phyloP scores from a whole-genome alignment of 2,888 invertebrate genomes.

The Eubasilissa splendida region DNA sequence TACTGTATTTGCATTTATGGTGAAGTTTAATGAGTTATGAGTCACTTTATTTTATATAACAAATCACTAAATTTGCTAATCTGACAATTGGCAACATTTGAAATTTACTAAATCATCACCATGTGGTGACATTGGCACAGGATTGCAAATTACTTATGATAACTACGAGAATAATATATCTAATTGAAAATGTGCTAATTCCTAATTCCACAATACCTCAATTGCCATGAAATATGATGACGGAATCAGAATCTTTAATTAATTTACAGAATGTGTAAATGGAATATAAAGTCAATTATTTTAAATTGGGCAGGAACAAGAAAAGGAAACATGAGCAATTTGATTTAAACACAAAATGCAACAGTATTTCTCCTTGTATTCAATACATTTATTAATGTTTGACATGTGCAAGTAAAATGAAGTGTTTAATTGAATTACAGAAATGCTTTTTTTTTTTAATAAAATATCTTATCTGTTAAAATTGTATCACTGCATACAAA shows the following conservation, averaged over 20 bases:
- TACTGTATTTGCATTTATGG: no score
- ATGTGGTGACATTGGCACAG: no score
- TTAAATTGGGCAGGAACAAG: neutral
- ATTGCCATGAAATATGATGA: no score
- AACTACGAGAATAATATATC: neutral
- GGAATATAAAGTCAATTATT: neutral
- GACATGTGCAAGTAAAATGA: neutral
- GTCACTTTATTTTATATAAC: no score
- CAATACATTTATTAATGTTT: neutral
- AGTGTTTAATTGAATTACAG: neutral
- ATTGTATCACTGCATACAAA: no score
- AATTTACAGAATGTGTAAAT: neutral
- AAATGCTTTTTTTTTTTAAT: no score
- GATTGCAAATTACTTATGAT: no score
- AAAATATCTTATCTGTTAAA: no score
- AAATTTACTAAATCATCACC: no score
- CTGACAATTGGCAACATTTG: no score
- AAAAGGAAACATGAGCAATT: neutral
- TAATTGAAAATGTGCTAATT: conserved; percentile 15
- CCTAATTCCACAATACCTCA: neutral
- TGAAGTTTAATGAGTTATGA: no score
- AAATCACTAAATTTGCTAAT: no score
- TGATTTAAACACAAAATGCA: neutral
- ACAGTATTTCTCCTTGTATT: neutral
- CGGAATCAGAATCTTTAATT: neutral